These are phyloP conservation scores for Willowsia nigromaculata DNA, from an alignment of 2,888 invertebrate genomes.

Conservation along the genomic window DNA sequence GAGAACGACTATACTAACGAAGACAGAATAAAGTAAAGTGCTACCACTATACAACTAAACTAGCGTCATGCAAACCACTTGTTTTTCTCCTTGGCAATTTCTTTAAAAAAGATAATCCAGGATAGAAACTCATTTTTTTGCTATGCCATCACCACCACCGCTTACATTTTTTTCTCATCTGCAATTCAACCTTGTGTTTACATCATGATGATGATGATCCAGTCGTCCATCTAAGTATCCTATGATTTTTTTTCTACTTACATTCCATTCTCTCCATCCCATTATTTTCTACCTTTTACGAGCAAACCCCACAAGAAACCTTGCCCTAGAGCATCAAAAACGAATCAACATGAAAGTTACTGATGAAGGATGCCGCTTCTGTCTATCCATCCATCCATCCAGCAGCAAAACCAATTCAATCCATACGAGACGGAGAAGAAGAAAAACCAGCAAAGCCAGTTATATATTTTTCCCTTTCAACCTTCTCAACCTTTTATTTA, in stretches of 20 bases:
- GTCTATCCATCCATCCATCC: background rate
- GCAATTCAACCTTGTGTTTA: background rate
- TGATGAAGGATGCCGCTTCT: background rate
- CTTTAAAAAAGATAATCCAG: background rate
- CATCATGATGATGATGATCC: background rate
- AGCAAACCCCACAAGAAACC: background rate
- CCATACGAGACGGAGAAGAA: background rate
- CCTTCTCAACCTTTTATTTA: conserved; percentile 4
- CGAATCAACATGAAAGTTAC: background rate
- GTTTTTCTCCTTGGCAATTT: background rate
- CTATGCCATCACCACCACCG: background rate
- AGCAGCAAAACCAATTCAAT: background rate
- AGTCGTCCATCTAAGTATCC: background rate
- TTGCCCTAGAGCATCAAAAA: conserved; percentile 14
- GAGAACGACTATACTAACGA: background rate
- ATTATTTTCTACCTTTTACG: background rate
- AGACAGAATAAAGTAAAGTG: background rate
- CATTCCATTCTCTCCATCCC: background rate
- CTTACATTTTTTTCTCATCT: background rate
- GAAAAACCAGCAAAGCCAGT: conserved; percentile 26
- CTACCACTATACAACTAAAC: background rate
- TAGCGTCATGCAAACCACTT: background rate
- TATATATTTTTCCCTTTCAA: background rate
- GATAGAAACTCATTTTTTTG: background rate
- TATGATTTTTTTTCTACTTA: background rate